Percentiles rank a stretch among this genome's conserved stretches.
phyloP scores from a whole-genome alignment of 2,888 invertebrate genomes.

The Pyrocoelia pectoralis region DNA sequence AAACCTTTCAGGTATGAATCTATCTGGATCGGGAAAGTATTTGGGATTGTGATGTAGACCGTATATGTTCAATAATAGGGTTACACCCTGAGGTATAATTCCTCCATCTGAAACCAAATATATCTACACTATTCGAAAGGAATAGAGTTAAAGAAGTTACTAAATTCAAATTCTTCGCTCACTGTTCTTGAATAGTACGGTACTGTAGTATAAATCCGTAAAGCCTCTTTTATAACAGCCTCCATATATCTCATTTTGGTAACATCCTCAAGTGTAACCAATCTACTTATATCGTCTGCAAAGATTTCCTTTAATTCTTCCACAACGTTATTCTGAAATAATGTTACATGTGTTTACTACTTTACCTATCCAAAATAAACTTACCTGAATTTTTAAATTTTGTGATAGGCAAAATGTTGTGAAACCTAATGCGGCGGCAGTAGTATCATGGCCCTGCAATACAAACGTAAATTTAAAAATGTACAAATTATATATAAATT shows the following conservation, averaged over 20 bases:
- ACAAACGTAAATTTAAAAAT: not conserved
- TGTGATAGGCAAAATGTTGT: slow-evolving; percentile 58
- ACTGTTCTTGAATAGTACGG: slow-evolving; percentile 60
- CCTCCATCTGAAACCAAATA: slow-evolving; percentile 33
- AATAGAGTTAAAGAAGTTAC: slow-evolving; percentile 42
- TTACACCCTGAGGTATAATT: slow-evolving; percentile 52
- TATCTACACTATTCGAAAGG: slow-evolving; percentile 3
- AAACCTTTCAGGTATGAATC: slow-evolving; percentile 64
- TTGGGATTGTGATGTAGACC: slow-evolving; percentile 62
- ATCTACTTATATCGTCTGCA: slow-evolving; percentile 40
- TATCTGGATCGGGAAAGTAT: slow-evolving; percentile 63
- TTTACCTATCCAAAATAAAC: too few relatives aligned
- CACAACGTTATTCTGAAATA: slow-evolving; percentile 52
- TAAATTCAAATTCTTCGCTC: slow-evolving; percentile 54
- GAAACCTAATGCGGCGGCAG: slow-evolving; percentile 61
- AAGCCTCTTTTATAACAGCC: slow-evolving; percentile 62
- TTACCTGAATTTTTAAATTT: slow-evolving; percentile 58
- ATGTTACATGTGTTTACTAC: slow-evolving; percentile 21
- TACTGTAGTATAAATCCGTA: slow-evolving; percentile 62
- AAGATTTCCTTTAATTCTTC: slow-evolving; percentile 54
- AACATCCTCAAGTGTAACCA: slow-evolving; percentile 54
- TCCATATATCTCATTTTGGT: slow-evolving; percentile 65
- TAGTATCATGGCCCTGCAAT: slow-evolving; percentile 62
- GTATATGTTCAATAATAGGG: slow-evolving; percentile 57
- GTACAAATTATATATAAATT: too few relatives aligned